These are phyloP conservation scores for Lacerta bilineata DNA, from an alignment of 2,797 vertebrate species.

Conservation along the genomic window DNA sequence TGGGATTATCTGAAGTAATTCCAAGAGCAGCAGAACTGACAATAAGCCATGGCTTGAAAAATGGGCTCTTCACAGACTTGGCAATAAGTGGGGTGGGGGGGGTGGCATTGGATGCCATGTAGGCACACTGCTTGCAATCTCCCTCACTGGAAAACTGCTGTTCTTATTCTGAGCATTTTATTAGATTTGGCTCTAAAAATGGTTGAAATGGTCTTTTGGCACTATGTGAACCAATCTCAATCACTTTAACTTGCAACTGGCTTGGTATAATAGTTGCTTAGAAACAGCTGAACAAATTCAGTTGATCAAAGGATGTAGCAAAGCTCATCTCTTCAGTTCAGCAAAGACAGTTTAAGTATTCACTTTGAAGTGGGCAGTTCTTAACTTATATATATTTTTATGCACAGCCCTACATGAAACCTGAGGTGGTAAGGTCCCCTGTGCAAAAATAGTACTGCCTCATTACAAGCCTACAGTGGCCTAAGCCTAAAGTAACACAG, in stretches of 20 bases:
- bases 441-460: not conserved
- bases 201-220: not conserved
- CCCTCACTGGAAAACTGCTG: not conserved
- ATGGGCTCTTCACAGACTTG: slow-evolving; percentile 54
- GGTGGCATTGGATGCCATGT: not conserved
- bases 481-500: not conserved
- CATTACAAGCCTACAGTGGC: not conserved
- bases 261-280: slow-evolving; percentile 14
- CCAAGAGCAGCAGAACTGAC: slow-evolving; percentile 36
- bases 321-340: slow-evolving; percentile 10
- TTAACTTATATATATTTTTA: not conserved
- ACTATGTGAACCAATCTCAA: not conserved
- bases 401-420: not conserved
- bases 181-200: slow-evolving; percentile 19
- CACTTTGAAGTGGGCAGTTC: not conserved
- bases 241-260: not conserved
- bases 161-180: not conserved
- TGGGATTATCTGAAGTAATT: slow-evolving; percentile 70
- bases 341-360: not conserved
- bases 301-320: slow-evolving; percentile 4
- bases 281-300: slow-evolving; percentile 10
- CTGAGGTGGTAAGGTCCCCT: not conserved
- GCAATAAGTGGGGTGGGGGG: not conserved
- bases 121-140: not conserved
- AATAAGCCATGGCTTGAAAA: slow-evolving; percentile 50